Evolutionary conservation across 2,888 invertebrate genomes (phyloP).

Genomic region (Sialis lutaria): DNA sequence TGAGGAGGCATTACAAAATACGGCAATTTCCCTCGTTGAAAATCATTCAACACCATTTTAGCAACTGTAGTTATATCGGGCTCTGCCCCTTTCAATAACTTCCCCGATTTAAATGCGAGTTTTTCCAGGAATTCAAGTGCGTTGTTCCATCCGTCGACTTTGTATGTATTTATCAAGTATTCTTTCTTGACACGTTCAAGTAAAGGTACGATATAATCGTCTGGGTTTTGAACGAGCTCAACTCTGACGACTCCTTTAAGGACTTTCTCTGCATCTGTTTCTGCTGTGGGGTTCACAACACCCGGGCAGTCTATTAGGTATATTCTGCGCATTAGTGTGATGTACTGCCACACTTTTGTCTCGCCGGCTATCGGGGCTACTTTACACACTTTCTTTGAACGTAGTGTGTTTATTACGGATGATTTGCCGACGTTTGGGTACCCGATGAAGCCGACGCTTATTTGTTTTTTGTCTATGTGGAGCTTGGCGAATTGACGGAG

Average conservation of each 20-base stretch:
- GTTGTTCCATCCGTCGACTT: conserved; percentile 64
- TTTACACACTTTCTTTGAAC: conserved; percentile 95
- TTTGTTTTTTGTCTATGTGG: conserved; percentile 93
- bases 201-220: conserved; percentile 82
- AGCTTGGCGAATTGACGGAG: conserved; percentile 87
- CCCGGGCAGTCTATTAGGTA: conserved; percentile 98
- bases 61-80: conserved; percentile 80
- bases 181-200: conserved; percentile 75
- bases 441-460: conserved; percentile 96
- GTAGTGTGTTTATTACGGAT: conserved; percentile 90
- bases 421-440: conserved; percentile 99
- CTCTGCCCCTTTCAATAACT: conserved; percentile 91
- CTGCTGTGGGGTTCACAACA: conserved; percentile 92
- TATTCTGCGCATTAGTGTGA: conserved; percentile 92
- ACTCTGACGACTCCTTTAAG: conserved; percentile 96
- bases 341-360: conserved; percentile 98
- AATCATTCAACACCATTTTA: conserved; percentile 93
- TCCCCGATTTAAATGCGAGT: conserved; percentile 70
- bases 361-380: conserved; percentile 97
- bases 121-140: conserved; percentile 82
- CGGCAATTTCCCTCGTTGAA: conserved; percentile 94
- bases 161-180: conserved; percentile 82
- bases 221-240: conserved; percentile 83
- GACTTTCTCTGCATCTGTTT: conserved; percentile 87
- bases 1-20: conserved; percentile 75